Conservation (phyloP, 2,888 invertebrate species). For the Cerceris ruficornis region DNA sequence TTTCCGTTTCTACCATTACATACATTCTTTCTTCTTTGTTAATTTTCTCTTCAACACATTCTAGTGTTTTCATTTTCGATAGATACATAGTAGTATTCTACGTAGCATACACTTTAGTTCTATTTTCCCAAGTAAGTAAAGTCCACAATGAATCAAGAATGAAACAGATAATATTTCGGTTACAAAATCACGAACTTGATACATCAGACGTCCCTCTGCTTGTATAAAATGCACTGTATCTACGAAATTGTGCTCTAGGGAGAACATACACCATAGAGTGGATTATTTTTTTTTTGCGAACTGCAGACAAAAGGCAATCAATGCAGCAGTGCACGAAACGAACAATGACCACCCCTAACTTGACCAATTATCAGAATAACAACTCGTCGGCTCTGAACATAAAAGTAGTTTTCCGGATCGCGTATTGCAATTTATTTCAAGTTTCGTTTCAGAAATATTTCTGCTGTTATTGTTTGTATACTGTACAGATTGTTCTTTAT, state of each 20-base stretch:
- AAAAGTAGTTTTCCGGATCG: background rate
- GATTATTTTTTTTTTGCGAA: conserved; percentile 54
- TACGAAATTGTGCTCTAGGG: conserved; percentile 21
- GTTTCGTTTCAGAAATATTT: too few species aligned
- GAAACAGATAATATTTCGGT: conserved; percentile 12
- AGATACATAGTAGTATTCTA: background rate
- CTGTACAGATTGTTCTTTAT: too few species aligned
- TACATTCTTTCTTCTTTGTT: too few species aligned
- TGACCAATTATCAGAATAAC: background rate
- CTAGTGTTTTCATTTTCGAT: too few species aligned
- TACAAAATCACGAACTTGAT: conserved; percentile 16
- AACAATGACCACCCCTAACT: conserved; percentile 28
- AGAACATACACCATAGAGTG: conserved; percentile 14
- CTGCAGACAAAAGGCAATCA: conserved; percentile 60
- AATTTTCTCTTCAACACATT: too few species aligned
- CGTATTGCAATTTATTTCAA: too few species aligned
- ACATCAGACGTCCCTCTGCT: background rate
- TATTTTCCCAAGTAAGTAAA: background rate
- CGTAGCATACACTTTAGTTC: background rate
- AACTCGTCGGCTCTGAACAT: background rate
- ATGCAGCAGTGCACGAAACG: conserved; percentile 43
- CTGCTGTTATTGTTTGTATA: too few species aligned
- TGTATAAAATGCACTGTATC: conserved; percentile 19
- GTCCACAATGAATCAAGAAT: background rate
- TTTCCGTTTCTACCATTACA: too few species aligned